Evolutionary conservation across 1,140 invertebrate genomes (phyloP), one percentile per base, ranked within the genome.

Genomic region (Drosophila equinoxialis): DNA sequence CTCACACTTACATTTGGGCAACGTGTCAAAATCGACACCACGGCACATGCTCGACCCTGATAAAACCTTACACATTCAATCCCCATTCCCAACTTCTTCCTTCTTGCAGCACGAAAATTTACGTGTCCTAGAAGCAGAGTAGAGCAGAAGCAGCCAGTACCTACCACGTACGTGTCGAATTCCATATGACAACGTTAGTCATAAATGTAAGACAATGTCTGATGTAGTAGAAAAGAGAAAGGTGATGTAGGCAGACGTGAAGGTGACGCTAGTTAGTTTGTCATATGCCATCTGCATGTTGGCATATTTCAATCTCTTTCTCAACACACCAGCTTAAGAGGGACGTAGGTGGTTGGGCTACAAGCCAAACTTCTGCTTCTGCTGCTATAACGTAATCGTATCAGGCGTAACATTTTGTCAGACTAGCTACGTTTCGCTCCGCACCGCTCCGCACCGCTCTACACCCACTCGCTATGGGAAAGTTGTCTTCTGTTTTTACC

Each of bases 131-230:
- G 30, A 30, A 30, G 26, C 5, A 5, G 26, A 30, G 26, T 30
- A 30, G 26, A 30, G 26, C 4, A 6, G 30, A 30, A 73, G 68
- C 37, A 78, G 51, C 54, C 59, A 42, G 64, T 64, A 68, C 57
- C 60, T 17, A 20, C 33, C 39, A 51, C 45, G 71, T 86, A 86
- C 83, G 83, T 86, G 83, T 86, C 83, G 84, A 79, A 87, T 86
- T 83, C 79, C 83, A 68, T 87, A 86, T 87, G 82, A 78, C 82
- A 80, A 60, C 70, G 72, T 66, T 75, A 83, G 78, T 87, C 83
- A 87, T 87, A 86, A 87, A 78, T 87, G 79, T 87, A 77, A 79
- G 83, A 86, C 79, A 87, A 83, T 87, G 79, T 87, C 68, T 74
- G 30, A 30, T 6, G 30, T 30, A 30, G 30, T 30, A 30, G 67